Base-by-base conservation (phyloP, 2,113 vertebrate genomes). In the Mobula birostris region DNA sequence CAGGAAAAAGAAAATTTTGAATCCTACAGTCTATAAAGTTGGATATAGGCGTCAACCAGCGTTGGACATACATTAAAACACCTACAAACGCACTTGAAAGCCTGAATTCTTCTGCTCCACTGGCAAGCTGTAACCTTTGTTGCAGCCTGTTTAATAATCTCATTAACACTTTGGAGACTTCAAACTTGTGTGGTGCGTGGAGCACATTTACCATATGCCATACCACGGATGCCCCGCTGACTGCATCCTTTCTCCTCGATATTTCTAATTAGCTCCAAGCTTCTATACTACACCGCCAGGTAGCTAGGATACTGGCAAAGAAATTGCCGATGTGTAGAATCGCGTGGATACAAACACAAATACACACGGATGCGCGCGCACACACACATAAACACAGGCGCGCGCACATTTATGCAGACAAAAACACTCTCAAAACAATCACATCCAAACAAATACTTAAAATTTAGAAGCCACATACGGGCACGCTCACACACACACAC, bases 131-230 rank as follows among this genome's bases (percentile, higher is more conserved):
- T 96, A 97, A 96, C 96, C 94, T 96, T 97, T 95, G 97, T 97
- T 97, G 97, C 97, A 97, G 97, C 97, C 97, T 97, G 96, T 97
- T 97, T 93, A 93, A 95, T 97, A 97, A 97, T 97, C 97, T 97
- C 97, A 97, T 98, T 97, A 97, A 98, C 97, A 97, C 97, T 97
- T 97, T 97, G 97, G 97, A 97, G 97, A 96, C 96, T 96, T 97
- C 97, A 97, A 97, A 97, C 96, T 96, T 97, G 97, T 97, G 96
- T 96, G 96, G 96, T 96, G 96, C 96, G 96, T 96, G 95, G 96
- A 77, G 95, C 97, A 96, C 97, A 97, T 97, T 98, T 95, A 96
- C 98, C 98, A 98, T 99, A 98, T 98, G 98, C 96, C 96, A 97
- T 96, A 95, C 96, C 97, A 96, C 97, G 96, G 96, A 97, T 96